These are phyloP conservation scores for Emmelina monodactyla DNA, from an alignment of 2,888 invertebrate genomes.

Conservation along the genomic window DNA sequence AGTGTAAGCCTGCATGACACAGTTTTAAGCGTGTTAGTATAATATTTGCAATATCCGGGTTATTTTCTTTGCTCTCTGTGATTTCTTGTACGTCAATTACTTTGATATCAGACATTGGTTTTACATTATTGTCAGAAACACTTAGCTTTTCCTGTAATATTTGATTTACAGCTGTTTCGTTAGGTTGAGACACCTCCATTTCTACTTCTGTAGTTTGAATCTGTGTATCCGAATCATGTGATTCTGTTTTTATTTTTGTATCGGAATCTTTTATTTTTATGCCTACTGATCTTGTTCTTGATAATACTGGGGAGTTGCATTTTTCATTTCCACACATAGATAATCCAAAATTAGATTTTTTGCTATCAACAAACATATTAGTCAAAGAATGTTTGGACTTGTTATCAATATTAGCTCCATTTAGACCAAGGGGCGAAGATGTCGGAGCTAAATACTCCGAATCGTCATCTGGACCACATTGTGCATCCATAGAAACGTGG, in stretches of 20 bases:
- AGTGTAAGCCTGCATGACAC: slow-evolving; percentile 37
- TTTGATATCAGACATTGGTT: too few relatives aligned
- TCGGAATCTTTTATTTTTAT: slow-evolving; percentile 35
- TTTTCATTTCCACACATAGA: slow-evolving; percentile 13
- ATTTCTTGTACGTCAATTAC: too few relatives aligned
- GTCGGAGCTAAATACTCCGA: slow-evolving; percentile 28
- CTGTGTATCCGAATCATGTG: too few relatives aligned
- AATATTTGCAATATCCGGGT: background rate
- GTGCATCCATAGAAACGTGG: slow-evolving; percentile 41
- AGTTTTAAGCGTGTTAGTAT: slow-evolving; percentile 22
- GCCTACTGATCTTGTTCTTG: slow-evolving; percentile 23
- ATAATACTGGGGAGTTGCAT: slow-evolving; percentile 18
- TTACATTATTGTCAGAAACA: too few relatives aligned
- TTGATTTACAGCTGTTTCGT: too few relatives aligned
- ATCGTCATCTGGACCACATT: slow-evolving; percentile 41
- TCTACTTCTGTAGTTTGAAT: too few relatives aligned
- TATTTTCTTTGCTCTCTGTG: too few relatives aligned
- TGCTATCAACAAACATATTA: slow-evolving; percentile 18
- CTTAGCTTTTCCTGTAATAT: too few relatives aligned
- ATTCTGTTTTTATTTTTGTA: too few relatives aligned
- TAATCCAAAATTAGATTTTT: slow-evolving; percentile 28
- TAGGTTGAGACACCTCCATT: too few relatives aligned
- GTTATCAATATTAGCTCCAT: slow-evolving; percentile 26
- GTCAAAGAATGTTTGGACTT: slow-evolving; percentile 27
- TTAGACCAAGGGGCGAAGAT: slow-evolving; percentile 20